Conservation (phyloP, 2,888 invertebrate genomes). For the Campaea margaritaria region DNA sequence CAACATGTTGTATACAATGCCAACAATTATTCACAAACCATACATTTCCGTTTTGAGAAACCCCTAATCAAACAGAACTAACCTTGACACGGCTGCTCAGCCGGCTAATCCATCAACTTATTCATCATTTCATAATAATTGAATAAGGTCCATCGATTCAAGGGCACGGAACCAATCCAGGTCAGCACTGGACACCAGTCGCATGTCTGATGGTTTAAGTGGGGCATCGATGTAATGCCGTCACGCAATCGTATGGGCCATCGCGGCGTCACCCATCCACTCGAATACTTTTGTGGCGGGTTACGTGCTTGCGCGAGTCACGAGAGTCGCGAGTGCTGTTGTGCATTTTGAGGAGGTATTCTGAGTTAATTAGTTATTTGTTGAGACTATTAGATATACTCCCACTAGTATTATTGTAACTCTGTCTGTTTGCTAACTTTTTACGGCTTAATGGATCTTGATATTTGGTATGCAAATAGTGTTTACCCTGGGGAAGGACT, state of each 20-base stretch:
- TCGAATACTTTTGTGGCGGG: constrained; percentile 28
- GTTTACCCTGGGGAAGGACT: too few relatives aligned
- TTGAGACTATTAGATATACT: too few relatives aligned
- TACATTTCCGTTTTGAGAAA: neutral
- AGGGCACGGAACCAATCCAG: constrained; percentile 58
- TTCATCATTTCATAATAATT: constrained; percentile 36
- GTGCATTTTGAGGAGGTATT: constrained; percentile 10
- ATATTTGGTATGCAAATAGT: too few relatives aligned
- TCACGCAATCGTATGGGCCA: constrained; percentile 61
- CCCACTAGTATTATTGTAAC: too few relatives aligned
- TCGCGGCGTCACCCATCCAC: constrained; percentile 46
- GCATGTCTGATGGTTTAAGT: constrained; percentile 46
- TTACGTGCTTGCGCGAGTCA: constrained; percentile 31
- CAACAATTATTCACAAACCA: neutral
- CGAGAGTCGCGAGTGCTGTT: constrained; percentile 9
- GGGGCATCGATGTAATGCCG: constrained; percentile 65
- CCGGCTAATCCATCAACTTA: constrained; percentile 30
- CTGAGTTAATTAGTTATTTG: neutral
- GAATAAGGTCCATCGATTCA: constrained; percentile 52
- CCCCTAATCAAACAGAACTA: constrained; percentile 38
- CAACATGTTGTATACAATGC: too few relatives aligned
- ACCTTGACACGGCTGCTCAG: constrained; percentile 65
- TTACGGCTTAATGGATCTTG: too few relatives aligned
- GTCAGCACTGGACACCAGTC: constrained; percentile 27
- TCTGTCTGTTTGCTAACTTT: too few relatives aligned